A percentile compares a stretch with the other conserved stretches of the same genome.
These are phyloP conservation scores for Bettongia penicillata DNA, from an alignment of 2,113 vertebrate species.

Conservation along the genomic window DNA sequence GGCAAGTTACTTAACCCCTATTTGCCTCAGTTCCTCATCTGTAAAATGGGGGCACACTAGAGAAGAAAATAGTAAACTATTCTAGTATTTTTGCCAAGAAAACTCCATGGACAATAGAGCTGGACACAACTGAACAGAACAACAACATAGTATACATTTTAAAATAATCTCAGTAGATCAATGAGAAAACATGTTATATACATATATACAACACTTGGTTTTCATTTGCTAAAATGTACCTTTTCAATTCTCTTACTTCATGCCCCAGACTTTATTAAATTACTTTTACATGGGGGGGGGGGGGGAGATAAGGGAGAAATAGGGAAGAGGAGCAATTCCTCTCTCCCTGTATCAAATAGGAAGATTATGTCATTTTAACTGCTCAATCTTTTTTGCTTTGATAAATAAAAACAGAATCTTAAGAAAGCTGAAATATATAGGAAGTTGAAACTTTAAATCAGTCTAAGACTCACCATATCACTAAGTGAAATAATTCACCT, in stretches of 20 bases:
- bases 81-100: not conserved
- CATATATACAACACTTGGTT: not conserved
- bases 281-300: not conserved
- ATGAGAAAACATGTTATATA: not conserved
- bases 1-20: not conserved
- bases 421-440: conserved; percentile 17
- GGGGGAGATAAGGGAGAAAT: too few relatives aligned
- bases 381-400: not conserved
- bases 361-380: not conserved
- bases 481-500: conserved; percentile 22
- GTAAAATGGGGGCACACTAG: too few relatives aligned
- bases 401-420: conserved; percentile 46
- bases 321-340: not conserved
- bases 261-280: conserved; percentile 20
- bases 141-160: conserved; percentile 11
- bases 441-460: conserved; percentile 30
- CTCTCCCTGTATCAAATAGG: not conserved
- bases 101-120: not conserved
- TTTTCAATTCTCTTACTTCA: conserved; percentile 30
- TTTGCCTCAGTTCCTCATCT: not conserved
- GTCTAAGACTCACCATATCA: not conserved
- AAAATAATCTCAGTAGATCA: conserved; percentile 32
- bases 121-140: not conserved
- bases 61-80: not conserved
- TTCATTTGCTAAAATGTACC: conserved; percentile 20